phyloP scores from a whole-genome alignment of 2,888 invertebrate species.

The Amblyjoppa fuscipennis region DNA sequence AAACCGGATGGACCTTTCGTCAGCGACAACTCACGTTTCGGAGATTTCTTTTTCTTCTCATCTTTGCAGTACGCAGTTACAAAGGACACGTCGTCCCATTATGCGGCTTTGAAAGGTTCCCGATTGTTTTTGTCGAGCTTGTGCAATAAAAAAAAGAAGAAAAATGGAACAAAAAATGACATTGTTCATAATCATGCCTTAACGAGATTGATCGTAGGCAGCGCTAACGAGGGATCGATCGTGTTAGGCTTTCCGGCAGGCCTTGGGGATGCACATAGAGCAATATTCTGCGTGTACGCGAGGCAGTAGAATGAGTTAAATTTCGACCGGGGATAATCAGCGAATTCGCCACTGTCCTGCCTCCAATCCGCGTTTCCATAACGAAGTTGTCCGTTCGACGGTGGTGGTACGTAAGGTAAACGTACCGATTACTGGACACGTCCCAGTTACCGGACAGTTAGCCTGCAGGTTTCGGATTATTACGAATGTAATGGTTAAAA shows the following conservation, averaged over 20 bases:
- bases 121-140: background rate
- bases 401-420: background rate
- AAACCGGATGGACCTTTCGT: background rate
- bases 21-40: background rate
- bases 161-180: background rate
- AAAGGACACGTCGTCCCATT: background rate
- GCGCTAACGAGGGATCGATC: conserved; percentile 8
- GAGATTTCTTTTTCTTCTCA: background rate
- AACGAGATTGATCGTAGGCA: conserved; percentile 15
- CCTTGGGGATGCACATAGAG: background rate
- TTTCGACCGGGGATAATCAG: conserved; percentile 29
- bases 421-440: too few species aligned
- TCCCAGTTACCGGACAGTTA: too few species aligned
- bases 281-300: background rate
- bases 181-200: background rate
- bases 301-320: conserved; percentile 6
- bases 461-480: too few species aligned
- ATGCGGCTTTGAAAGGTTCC: background rate
- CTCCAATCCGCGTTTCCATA: background rate
- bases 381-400: conserved; percentile 22
- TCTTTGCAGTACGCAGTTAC: background rate
- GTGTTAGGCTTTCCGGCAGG: background rate
- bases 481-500: too few species aligned
- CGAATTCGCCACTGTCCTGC: conserved; percentile 17
- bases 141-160: background rate